These are phyloP conservation scores for Oreochromis spilurus DNA, from an alignment of 2,113 vertebrate genomes.

Conservation along the genomic window DNA sequence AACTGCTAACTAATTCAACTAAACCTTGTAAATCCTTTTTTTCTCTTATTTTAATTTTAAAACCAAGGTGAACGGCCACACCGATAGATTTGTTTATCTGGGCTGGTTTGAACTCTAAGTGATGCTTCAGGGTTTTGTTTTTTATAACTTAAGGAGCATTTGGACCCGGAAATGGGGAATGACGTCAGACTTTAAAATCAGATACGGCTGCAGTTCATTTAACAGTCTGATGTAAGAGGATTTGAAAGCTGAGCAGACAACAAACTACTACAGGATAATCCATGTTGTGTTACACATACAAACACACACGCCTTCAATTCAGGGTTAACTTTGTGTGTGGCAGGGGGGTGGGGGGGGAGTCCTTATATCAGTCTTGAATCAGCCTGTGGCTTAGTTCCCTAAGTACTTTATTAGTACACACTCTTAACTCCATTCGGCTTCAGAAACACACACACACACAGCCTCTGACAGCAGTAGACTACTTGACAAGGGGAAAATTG, in stretches of 20 bases:
- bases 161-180: not conserved
- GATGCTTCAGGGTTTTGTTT: fast-evolving
- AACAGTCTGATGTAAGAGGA: not conserved
- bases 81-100: not conserved
- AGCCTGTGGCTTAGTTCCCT: not conserved
- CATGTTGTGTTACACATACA: not conserved
- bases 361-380: not conserved
- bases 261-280: not conserved
- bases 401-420: not conserved
- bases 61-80: not conserved
- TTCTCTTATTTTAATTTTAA: not conserved
- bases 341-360: not conserved
- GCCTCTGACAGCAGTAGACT: not conserved
- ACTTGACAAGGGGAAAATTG: constrained; percentile 49
- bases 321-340: not conserved
- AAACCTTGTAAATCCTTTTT: not conserved
- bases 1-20: not conserved
- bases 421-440: not conserved
- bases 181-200: not conserved
- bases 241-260: not conserved
- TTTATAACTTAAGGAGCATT: not conserved
- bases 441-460: not conserved
- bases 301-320: not conserved
- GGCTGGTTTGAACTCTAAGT: not conserved
- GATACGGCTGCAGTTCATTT: not conserved